Evolutionary conservation across 2,797 vertebrate genomes (phyloP).

Genomic region (Gymnothorax javanicus): DNA sequence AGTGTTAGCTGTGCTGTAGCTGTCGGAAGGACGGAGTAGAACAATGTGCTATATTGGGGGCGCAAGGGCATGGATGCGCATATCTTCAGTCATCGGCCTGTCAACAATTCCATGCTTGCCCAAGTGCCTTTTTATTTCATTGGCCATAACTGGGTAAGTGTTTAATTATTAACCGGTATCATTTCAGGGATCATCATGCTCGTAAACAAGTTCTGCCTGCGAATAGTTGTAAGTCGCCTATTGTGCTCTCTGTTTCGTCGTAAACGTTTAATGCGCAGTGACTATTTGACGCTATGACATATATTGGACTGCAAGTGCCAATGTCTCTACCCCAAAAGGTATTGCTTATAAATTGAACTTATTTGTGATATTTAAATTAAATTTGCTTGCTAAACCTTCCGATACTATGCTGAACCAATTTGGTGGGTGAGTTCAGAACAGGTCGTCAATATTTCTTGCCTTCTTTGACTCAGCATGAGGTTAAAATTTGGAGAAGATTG

Average conservation of each 20-base stretch:
- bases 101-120: not conserved
- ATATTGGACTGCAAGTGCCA: not conserved
- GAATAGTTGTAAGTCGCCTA: not conserved
- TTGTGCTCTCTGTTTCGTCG: not conserved
- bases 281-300: not conserved
- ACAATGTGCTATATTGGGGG: not conserved
- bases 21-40: not conserved
- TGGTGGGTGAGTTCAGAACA: not conserved
- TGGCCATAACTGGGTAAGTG: not conserved
- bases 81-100: not conserved
- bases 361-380: not conserved
- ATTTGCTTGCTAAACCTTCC: not conserved
- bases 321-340: not conserved
- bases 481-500: not conserved
- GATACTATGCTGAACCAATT: not conserved
- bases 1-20: not conserved
- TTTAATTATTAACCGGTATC: not conserved
- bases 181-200: not conserved
- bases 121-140: not conserved
- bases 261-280: conserved; percentile 10
- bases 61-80: conserved; percentile 20
- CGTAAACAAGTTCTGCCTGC: not conserved
- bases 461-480: not conserved
- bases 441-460: not conserved
- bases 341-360: not conserved